Evolutionary conservation across 1,140 invertebrate species (phyloP).

Genomic region (Tachypleus tridentatus): DNA sequence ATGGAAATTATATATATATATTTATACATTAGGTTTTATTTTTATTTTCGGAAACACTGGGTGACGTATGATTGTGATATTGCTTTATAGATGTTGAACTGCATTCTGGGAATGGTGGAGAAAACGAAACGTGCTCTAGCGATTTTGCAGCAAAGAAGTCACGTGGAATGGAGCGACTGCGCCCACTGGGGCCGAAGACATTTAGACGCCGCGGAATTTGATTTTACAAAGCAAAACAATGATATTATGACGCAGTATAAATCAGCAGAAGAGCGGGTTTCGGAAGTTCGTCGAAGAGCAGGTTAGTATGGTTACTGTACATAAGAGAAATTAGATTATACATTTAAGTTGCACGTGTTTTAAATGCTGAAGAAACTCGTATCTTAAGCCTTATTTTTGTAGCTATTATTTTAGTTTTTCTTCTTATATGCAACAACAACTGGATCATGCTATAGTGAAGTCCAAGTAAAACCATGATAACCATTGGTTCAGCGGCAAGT

Average conservation of each 20-base stretch:
- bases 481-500: too few relatives aligned
- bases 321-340: too few relatives aligned
- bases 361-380: too few relatives aligned
- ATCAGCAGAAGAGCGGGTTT: slow-evolving; percentile 75
- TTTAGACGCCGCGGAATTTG: slow-evolving; percentile 32
- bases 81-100: slow-evolving; percentile 65
- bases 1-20: slow-evolving; percentile 22
- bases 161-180: slow-evolving; percentile 19
- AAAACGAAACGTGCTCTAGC: slow-evolving; percentile 82
- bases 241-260: slow-evolving; percentile 66
- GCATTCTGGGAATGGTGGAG: slow-evolving; percentile 91
- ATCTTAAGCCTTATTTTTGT: too few relatives aligned
- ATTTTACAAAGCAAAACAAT: slow-evolving; percentile 35
- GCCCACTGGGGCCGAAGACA: slow-evolving; percentile 38
- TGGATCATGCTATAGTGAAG: too few relatives aligned
- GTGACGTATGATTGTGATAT: neutral
- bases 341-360: too few relatives aligned
- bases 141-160: slow-evolving; percentile 67
- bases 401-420: too few relatives aligned
- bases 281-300: slow-evolving; percentile 71
- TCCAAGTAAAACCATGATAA: too few relatives aligned
- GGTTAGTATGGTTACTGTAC: slow-evolving; percentile 39
- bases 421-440: too few relatives aligned
- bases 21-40: slow-evolving; percentile 5
- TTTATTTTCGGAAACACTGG: neutral